phyloP scores from a whole-genome alignment of 2,888 invertebrate species.

The Cephalotes varians region DNA sequence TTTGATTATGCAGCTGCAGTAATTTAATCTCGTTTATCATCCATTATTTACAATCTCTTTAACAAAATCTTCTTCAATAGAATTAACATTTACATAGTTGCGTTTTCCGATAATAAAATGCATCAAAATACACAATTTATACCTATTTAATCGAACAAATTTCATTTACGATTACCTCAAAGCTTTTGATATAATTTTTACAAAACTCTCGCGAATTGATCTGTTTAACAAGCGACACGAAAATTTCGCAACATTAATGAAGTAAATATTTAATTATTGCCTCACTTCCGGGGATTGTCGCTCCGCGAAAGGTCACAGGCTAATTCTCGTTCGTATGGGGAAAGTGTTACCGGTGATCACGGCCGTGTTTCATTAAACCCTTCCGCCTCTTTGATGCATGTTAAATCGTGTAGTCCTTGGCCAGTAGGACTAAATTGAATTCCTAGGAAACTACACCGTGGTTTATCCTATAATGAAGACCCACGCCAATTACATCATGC shows the following conservation, averaged over 20 bases:
- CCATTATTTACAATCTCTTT: background rate
- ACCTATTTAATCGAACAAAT: background rate
- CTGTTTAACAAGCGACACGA: background rate
- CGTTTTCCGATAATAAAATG: background rate
- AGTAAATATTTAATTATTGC: constrained; percentile 33
- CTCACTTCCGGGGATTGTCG: background rate
- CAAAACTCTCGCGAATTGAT: background rate
- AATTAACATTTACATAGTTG: background rate
- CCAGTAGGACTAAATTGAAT: constrained; percentile 50
- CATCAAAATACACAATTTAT: background rate
- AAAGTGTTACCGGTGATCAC: constrained; percentile 36
- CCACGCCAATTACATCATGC: background rate
- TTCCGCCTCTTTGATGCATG: constrained; percentile 17
- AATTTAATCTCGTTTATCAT: constrained; percentile 1
- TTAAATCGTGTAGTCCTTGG: constrained; percentile 22
- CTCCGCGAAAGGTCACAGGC: constrained; percentile 13
- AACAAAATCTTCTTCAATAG: background rate
- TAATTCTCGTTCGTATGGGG: constrained; percentile 7
- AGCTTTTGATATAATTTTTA: background rate
- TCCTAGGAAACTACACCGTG: constrained; percentile 22
- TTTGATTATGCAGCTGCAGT: background rate
- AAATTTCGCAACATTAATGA: background rate
- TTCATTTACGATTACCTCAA: background rate
- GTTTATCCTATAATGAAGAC: constrained; percentile 22
- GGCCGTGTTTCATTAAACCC: constrained; percentile 43